Conservation (phyloP, 2,113 vertebrate species). For the Hystrix brachyura region DNA sequence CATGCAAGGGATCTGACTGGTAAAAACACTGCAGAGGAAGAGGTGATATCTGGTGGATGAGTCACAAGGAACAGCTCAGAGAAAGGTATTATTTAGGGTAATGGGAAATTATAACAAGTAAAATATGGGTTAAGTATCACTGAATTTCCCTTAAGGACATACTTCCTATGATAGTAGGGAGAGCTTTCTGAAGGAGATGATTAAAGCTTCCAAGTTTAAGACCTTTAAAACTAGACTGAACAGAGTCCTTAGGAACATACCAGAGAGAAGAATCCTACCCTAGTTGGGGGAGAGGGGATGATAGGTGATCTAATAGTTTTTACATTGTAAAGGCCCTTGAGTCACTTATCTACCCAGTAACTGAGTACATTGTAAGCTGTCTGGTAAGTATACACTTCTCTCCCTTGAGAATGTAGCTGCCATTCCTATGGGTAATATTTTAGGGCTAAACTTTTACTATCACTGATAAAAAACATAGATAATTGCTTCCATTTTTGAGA, state of each 20-base stretch:
- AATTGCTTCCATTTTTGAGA: conserved; percentile 44
- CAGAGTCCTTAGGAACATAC: conserved; percentile 65
- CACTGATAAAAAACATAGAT: not conserved
- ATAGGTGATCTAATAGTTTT: conserved; percentile 33
- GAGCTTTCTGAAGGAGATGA: conserved; percentile 77
- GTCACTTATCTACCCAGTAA: not conserved
- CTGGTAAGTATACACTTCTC: not conserved
- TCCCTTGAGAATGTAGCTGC: not conserved
- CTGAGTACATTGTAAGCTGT: not conserved
- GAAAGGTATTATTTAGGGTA: conserved; percentile 83
- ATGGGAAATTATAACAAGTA: conserved; percentile 84
- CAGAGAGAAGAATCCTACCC: conserved; percentile 60
- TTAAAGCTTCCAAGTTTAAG: conserved; percentile 74
- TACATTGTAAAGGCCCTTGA: conserved; percentile 9
- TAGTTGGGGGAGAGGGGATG: not conserved
- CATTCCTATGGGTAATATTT: not conserved
- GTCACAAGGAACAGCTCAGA: conserved; percentile 77
- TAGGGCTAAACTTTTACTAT: not conserved
- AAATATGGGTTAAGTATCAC: conserved; percentile 84
- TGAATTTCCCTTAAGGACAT: conserved; percentile 83
- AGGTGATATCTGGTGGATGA: conserved; percentile 72
- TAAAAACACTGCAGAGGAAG: conserved; percentile 52
- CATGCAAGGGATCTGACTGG: conserved; percentile 65
- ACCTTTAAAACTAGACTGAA: conserved; percentile 81
- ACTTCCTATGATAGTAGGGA: conserved; percentile 76